These are phyloP conservation scores for Tupaia chinensis DNA, from an alignment of 2,113 vertebrate species.

Conservation along the genomic window DNA sequence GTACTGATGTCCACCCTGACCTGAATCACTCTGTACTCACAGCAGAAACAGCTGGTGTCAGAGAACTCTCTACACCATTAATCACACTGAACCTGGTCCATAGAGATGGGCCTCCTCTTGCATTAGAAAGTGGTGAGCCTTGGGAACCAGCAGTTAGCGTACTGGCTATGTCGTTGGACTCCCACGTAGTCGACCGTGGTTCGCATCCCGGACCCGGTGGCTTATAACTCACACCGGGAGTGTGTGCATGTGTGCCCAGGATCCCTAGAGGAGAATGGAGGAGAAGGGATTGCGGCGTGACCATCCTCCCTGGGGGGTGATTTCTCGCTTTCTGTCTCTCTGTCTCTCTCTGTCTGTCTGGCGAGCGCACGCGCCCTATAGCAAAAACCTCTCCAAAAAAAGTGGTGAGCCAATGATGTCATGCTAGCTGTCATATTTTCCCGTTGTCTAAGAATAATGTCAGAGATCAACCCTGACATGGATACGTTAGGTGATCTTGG, in stretches of 20 bases:
- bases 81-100: neutral
- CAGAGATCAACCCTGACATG: neutral
- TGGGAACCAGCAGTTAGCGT: no score
- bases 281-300: no score
- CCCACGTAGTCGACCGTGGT: no score
- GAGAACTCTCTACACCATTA: conserved; percentile 35
- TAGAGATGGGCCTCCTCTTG: neutral
- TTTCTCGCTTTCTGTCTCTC: no score
- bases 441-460: neutral
- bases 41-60: conserved; percentile 21
- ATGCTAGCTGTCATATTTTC: neutral
- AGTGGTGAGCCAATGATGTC: neutral
- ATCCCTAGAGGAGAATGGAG: no score
- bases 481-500: neutral
- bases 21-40: conserved; percentile 57
- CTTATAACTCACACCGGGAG: no score
- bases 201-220: no score
- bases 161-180: no score
- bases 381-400: neutral
- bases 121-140: neutral
- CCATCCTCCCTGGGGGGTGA: no score
- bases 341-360: no score
- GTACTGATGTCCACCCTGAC: neutral
- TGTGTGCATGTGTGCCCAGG: no score
- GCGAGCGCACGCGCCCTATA: no score